Base-by-base conservation (phyloP, 1,140 invertebrate species). In the Orius laevigatus region DNA sequence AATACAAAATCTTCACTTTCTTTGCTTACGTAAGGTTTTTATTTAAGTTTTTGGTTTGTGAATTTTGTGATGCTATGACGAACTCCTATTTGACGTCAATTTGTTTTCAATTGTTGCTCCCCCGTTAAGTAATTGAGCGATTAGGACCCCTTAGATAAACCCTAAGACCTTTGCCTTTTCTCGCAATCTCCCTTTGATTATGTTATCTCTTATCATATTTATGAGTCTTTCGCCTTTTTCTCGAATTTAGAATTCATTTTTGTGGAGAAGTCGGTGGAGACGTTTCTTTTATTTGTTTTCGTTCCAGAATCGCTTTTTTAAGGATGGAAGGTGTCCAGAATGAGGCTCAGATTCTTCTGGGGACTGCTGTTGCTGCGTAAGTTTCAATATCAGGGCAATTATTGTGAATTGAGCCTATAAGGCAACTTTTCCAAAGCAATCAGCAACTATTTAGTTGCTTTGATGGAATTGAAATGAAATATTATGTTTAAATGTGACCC, bases 381-480 rank as follows among this genome's bases (percentile, higher is more conserved):
- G 5, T 39, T 8, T 31, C 9, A 19, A n/a, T n/a, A n/a, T n/a
- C n/a, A n/a, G n/a, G n/a, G n/a, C n/a, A 48, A 53, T 46, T 3
- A n/a, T 47, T 12, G 16, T 19, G 18, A n/a, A 33, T 32, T 31
- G 12, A 54, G 18, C 16, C 34, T 47, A 53, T 12, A 45, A 52
- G 12, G 5, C 11, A 55, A 53, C 43, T 25, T 25, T 25, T 4
- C 25, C 25, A n/a, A n/a, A n/a, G n/a, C n/a, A n/a, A n/a, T n/a
- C n/a, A n/a, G n/a, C n/a, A n/a, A n/a, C n/a, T n/a, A n/a, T n/a
- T n/a, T n/a, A n/a, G n/a, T n/a, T n/a, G n/a, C n/a, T n/a, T n/a
- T n/a, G n/a, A n/a, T n/a, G n/a, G n/a, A n/a, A n/a, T n/a, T n/a
- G n/a, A n/a, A n/a, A n/a, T n/a, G n/a, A n/a, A n/a, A n/a, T n/a